Conservation (phyloP, 2,888 invertebrate species). For the Adelognathus sp. region DNA sequence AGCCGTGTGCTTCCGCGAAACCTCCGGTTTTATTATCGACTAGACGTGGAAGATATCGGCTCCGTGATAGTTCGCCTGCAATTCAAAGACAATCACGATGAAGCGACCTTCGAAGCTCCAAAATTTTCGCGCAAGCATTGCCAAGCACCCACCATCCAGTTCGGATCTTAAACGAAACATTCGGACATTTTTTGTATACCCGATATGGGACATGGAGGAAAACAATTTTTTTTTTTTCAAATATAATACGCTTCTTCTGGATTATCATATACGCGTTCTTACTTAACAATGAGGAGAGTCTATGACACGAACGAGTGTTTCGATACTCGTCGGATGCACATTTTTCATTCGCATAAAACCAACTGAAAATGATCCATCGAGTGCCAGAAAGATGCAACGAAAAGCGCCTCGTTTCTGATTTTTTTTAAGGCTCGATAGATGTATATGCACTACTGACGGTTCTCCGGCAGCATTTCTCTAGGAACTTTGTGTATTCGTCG, state of each 20-base stretch:
- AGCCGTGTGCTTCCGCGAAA: neutral
- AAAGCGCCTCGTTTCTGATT: too few relatives aligned
- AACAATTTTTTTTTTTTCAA: neutral
- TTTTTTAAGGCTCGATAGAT: neutral
- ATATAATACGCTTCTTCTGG: too few relatives aligned
- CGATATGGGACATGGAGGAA: neutral
- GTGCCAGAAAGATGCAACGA: too few relatives aligned
- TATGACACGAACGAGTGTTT: neutral
- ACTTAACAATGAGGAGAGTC: neutral
- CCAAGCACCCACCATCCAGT: neutral
- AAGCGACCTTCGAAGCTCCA: neutral
- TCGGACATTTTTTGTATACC: neutral
- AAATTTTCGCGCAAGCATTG: neutral
- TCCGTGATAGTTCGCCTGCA: neutral
- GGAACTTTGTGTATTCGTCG: neutral
- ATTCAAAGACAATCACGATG: constrained; percentile 1
- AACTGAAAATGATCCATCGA: neutral
- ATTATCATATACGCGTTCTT: neutral
- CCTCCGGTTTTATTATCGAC: neutral
- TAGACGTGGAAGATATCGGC: neutral
- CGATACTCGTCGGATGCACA: neutral
- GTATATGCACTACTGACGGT: constrained; percentile 6
- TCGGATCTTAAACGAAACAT: neutral
- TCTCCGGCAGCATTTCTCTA: neutral
- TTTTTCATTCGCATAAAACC: neutral